Evolutionary conservation across 2,888 invertebrate genomes (phyloP), one percentile per base, ranked within the genome.

Genomic region (Coleophora deauratella): DNA sequence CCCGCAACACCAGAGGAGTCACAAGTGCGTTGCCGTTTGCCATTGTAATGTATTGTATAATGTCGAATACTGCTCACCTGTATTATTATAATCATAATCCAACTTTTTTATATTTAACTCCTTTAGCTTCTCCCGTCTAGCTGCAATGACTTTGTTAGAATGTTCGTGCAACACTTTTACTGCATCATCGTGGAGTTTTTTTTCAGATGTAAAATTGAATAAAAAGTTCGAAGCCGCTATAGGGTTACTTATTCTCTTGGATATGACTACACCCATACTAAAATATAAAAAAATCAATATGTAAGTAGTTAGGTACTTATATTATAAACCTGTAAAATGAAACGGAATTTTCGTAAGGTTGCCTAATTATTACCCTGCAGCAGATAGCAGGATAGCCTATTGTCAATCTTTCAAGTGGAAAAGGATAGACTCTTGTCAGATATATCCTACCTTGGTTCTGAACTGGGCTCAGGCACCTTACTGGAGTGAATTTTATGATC

Each of bases 171-270:
- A 52, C 8, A 80, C 51, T 10, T 72, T 62, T 15, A 88, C 43
- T 0, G 80, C 76, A 34, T 74, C 65, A 4, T 76, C 80, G 57
- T 90, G 89, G 15, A 80, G 79, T 42, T 78, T 86, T 12, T 91
- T 93, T 39, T 88, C 75, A 4, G 78, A 68, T 0, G 91, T 77
- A 3, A 90, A 67, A 49, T 87, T 85, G 40, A 85, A 86, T 2
- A 84, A 50, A 0, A 50, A 35, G 30, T 80, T 72, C 1, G 55
- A 50, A 3, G 63, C 65, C 2, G 77, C 41, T n/a, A 84, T 55
- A 0, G 73, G 67, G 40, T 80, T 69, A 46, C 75, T 65, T 70
- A 77, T 77, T 40, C 81, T 66, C 37, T 54, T 50, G 0, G 74
- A 46, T 0, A 66, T 15, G 4, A 81, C 65, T 33, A 52, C 28